Evolutionary conservation across 2,113 vertebrate species (phyloP).

Genomic region (Sardina pilchardus): DNA sequence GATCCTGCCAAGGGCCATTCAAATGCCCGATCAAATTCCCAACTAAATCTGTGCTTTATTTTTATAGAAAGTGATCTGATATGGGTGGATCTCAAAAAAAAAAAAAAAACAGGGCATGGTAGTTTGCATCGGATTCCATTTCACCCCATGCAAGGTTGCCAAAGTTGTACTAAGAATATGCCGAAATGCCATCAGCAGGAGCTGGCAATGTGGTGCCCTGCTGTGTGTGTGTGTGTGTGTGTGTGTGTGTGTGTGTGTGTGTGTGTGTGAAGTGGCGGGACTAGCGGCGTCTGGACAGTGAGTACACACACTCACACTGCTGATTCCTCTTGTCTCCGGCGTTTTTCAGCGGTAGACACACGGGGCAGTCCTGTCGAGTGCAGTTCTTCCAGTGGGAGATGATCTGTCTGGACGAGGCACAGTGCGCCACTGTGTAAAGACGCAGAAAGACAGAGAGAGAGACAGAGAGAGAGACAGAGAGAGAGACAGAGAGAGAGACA

Average conservation of each 20-base stretch:
- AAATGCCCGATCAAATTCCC: constrained; percentile 9
- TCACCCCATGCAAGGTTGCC: neutral
- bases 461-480: neutral
- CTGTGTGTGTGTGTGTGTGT: neutral
- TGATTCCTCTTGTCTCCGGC: constrained; percentile 98
- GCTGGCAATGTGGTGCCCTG: neutral
- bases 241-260: too few species aligned
- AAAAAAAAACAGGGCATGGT: neutral
- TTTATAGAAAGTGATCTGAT: constrained; percentile 5
- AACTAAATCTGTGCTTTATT: constrained; percentile 11
- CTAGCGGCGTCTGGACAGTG: constrained; percentile 28
- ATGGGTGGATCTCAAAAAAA: constrained; percentile 14
- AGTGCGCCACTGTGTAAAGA: constrained; percentile 88
- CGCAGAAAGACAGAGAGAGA: constrained; percentile 67
- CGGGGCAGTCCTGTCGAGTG: constrained; percentile 95
- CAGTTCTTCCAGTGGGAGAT: constrained; percentile 99
- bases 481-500: too few species aligned
- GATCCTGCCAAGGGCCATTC: neutral
- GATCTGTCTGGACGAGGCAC: constrained; percentile 97
- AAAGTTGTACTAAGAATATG: constrained; percentile 10
- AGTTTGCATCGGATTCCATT: neutral
- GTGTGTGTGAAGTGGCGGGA: neutral
- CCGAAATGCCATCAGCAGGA: neutral
- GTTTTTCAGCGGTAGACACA: constrained; percentile 97
- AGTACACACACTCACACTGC: constrained; percentile 89